Evolutionary conservation across 2,113 vertebrate species (phyloP), one percentile per base, ranked within the genome.

Genomic region (Lepus americanus): DNA sequence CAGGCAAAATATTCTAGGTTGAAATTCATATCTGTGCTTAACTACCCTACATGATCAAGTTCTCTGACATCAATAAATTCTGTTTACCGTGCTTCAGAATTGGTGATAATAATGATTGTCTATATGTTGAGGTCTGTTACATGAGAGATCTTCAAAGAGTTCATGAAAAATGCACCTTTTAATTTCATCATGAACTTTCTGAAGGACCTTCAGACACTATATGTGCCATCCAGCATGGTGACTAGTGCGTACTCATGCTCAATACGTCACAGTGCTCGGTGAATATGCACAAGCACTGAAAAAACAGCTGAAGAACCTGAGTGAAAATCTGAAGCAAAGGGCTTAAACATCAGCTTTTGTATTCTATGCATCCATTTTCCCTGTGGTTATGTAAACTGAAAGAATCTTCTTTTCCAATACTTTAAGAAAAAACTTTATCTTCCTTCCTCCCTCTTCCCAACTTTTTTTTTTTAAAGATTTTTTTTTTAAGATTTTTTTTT

Each of bases 251-350:
- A 29, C 66, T 72, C 23, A 33, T 33, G 17, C 22, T 31, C 17
- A 67, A 22, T 59, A 23, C n/a, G 72, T 8, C 17, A 84, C 53
- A 64, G 11, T 49, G 17, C 55, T 61, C 73, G 86, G 36, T 20
- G 31, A 33, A 76, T 33, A 69, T 25, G 31, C 13, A 74, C 13
- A 49, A 20, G 44, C 22, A 81, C 25, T 31, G 53, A 66, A 33
- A 93, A 89, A 55, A 36, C 6, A 55, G n/a, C 66, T 22, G 23
- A 31, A 73, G 44, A 83, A 36, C 63, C 36, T 59, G 73, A 66
- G 76, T 31, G 69, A 77, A 88, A 94, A 81, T 31, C 8, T 72
- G 33, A 83, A 72, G 6, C 33, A 69, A 92, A 89, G 76, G 51
- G 36, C 23, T 53, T 67, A 85, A n/a, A 31, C 44, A 53, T 27